Percentiles rank a stretch among this genome's conserved stretches.
Evolutionary conservation across 2,113 vertebrate genomes (phyloP).

Genomic region (Agapornis roseicollis): DNA sequence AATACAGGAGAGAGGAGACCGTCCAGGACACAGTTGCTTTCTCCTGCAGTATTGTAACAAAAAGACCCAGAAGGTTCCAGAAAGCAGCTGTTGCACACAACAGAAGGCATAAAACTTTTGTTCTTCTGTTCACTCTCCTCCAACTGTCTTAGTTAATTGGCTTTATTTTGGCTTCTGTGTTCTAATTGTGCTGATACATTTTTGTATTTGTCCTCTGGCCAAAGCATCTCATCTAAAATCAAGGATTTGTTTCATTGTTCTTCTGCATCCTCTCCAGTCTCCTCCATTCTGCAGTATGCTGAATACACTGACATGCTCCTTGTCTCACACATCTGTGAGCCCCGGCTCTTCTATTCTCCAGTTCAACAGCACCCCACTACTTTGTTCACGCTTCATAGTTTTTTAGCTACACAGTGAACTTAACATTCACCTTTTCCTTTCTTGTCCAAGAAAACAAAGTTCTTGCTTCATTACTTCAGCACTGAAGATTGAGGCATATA

Average conservation of each 20-base stretch:
- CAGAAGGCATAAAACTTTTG: neutral
- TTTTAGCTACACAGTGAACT: neutral
- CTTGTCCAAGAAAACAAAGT: neutral
- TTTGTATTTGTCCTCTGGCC: neutral
- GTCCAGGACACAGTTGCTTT: neutral
- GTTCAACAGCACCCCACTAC: neutral
- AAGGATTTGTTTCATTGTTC: neutral
- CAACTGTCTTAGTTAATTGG: neutral
- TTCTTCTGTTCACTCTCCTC: neutral
- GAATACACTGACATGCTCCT: neutral
- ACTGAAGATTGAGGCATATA: neutral
- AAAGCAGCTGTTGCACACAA: neutral
- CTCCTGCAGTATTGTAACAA: neutral
- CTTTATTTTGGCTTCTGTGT: neutral
- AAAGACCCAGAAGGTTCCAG: neutral
- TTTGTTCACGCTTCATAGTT: neutral
- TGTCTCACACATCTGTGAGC: neutral
- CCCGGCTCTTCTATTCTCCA: neutral
- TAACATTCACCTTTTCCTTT: neutral
- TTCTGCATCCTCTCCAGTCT: neutral
- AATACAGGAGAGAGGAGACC: neutral
- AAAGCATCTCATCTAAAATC: neutral
- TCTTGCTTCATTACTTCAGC: neutral
- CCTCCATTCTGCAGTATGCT: neutral
- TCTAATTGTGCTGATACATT: neutral